Conservation (phyloP, 2,113 vertebrate genomes). For the Limnothrissa miodon region DNA sequence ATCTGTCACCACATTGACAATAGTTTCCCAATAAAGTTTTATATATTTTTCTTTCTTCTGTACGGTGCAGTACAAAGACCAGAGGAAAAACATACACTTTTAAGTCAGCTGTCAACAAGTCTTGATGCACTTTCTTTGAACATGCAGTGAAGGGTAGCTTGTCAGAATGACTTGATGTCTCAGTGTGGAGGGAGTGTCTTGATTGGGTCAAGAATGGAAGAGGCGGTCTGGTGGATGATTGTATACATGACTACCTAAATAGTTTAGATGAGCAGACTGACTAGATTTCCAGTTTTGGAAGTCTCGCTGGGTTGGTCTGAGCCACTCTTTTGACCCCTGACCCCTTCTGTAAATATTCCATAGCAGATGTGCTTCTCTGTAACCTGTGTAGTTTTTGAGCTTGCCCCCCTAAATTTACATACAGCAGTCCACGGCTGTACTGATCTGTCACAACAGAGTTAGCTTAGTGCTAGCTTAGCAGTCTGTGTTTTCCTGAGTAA, state of each 20-base stretch:
- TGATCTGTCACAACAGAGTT: background rate
- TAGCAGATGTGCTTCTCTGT: conserved; percentile 16
- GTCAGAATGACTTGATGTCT: conserved; percentile 44
- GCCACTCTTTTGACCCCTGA: conserved; percentile 25
- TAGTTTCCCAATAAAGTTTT: background rate
- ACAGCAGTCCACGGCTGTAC: background rate
- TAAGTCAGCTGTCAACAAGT: background rate
- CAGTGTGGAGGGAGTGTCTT: conserved; percentile 18
- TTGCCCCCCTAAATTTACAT: background rate
- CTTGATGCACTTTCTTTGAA: conserved; percentile 1
- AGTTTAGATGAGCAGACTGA: background rate
- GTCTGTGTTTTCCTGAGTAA: background rate
- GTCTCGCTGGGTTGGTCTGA: conserved; percentile 1
- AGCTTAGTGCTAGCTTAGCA: background rate
- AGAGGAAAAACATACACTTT: background rate
- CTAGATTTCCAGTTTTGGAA: conserved; percentile 16
- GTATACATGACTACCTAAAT: conserved; percentile 16
- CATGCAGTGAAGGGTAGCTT: conserved; percentile 20
- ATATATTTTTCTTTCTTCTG: background rate
- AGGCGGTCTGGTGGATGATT: background rate
- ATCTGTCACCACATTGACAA: background rate
- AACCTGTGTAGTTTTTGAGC: background rate
- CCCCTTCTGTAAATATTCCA: conserved; percentile 35
- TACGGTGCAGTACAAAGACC: background rate
- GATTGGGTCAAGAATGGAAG: conserved; percentile 41